phyloP scores from a whole-genome alignment of 1,140 invertebrate genomes.

The Drosophila nikananu region DNA sequence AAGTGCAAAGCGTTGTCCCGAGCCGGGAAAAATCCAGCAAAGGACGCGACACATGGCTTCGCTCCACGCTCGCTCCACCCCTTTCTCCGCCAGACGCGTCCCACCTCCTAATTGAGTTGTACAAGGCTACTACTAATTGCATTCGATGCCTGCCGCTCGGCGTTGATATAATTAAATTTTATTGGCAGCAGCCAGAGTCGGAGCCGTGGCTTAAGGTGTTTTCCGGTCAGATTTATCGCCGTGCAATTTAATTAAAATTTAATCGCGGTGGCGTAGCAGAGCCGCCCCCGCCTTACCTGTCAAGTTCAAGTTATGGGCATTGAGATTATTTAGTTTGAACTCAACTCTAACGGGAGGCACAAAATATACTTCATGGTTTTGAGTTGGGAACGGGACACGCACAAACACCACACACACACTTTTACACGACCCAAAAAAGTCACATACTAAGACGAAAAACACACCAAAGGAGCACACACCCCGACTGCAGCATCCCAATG shows the following conservation, averaged over 20 bases:
- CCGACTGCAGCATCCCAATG: neutral
- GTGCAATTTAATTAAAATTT: constrained; percentile 48
- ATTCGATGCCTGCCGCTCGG: constrained; percentile 82
- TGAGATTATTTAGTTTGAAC: constrained; percentile 22
- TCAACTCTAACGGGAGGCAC: neutral
- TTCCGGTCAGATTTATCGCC: constrained; percentile 37
- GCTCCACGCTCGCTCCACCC: neutral
- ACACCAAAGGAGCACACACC: neutral
- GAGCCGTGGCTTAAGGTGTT: constrained; percentile 37
- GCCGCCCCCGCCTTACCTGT: constrained; percentile 15
- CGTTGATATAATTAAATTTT: constrained; percentile 79
- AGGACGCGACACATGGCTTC: constrained; percentile 63
- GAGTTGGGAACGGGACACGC: constrained; percentile 2
- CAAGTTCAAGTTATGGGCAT: neutral
- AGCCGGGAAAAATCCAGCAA: constrained; percentile 41
- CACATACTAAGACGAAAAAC: constrained; percentile 18
- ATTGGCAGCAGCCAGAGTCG: constrained; percentile 39
- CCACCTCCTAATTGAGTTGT: constrained; percentile 80
- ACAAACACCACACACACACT: constrained; percentile 13
- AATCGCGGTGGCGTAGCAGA: constrained; percentile 31
- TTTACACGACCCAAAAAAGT: neutral
- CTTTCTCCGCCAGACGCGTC: neutral
- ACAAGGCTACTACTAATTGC: constrained; percentile 83
- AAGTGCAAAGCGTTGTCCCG: constrained; percentile 77
- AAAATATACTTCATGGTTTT: constrained; percentile 2